A percentile compares a stretch with the other conserved stretches of the same genome.
These are phyloP conservation scores for Luperina nickerlii DNA, from an alignment of 2,888 invertebrate genomes.

Conservation along the genomic window DNA sequence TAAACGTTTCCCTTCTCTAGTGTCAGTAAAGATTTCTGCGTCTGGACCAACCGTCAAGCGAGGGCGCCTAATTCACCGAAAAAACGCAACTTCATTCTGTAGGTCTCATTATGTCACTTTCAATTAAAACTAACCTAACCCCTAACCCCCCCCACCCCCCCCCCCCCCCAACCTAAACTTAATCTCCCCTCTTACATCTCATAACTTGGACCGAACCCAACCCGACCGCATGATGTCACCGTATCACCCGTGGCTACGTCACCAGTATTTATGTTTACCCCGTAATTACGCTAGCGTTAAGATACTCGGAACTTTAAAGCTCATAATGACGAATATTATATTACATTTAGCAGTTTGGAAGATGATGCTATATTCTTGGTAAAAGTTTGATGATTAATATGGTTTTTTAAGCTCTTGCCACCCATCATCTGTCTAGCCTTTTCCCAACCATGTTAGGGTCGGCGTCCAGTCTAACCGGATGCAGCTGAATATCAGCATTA, in stretches of 20 bases:
- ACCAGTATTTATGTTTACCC: constrained; percentile 50
- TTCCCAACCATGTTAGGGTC: too few species aligned
- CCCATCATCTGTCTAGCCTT: too few species aligned
- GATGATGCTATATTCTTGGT: neutral
- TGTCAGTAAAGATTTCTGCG: too few species aligned
- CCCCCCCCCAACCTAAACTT: too few species aligned
- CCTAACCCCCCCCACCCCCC: too few species aligned
- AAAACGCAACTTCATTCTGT: too few species aligned
- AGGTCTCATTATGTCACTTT: neutral
- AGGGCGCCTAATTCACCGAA: too few species aligned
- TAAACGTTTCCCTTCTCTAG: too few species aligned
- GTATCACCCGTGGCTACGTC: constrained; percentile 41
- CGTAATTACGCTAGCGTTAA: constrained; percentile 34
- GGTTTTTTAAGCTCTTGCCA: neutral
- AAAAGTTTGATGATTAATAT: neutral
- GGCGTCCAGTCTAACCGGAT: neutral
- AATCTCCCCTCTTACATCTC: neutral
- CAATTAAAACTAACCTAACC: too few species aligned
- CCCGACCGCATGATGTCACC: constrained; percentile 56
- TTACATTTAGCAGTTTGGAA: neutral
- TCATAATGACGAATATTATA: constrained; percentile 24
- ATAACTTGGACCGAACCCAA: constrained; percentile 10
- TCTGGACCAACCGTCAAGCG: too few species aligned
- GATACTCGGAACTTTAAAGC: constrained; percentile 16
- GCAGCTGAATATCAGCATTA: neutral